phyloP scores from a whole-genome alignment of 2,113 vertebrate genomes.

The Meles meles region DNA sequence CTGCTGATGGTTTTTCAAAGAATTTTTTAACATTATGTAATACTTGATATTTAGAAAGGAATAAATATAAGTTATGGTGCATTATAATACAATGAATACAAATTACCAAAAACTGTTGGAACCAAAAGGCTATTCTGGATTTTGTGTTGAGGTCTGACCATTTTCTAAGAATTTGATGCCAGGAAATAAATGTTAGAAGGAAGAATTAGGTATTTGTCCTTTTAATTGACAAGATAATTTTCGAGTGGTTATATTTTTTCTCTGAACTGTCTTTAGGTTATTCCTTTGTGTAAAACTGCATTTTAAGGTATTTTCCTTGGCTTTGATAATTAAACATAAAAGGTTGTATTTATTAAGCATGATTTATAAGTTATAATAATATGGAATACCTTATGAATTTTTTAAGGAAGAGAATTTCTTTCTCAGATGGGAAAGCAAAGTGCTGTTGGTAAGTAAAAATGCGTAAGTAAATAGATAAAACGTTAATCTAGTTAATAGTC shows the following conservation, averaged over 20 bases:
- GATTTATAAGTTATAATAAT: conserved; percentile 46
- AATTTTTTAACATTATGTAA: background rate
- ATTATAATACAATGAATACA: background rate
- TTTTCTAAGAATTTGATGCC: conserved; percentile 35
- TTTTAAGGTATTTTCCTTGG: conserved; percentile 20
- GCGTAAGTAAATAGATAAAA: conserved; percentile 27
- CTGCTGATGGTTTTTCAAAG: background rate
- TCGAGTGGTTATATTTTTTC: background rate
- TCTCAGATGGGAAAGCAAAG: conserved; percentile 82
- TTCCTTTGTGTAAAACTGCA: conserved; percentile 20
- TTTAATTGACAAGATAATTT: conserved; percentile 39
- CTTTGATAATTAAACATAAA: conserved; percentile 25
- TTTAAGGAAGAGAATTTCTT: conserved; percentile 89
- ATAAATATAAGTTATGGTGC: background rate
- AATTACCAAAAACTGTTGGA: background rate
- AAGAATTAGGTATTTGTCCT: background rate
- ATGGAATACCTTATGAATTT: conserved; percentile 56
- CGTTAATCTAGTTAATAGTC: background rate
- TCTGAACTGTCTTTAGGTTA: conserved; percentile 14
- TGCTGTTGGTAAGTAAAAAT: conserved; percentile 89
- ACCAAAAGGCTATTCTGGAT: background rate
- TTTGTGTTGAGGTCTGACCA: background rate
- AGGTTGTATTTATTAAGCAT: conserved; percentile 6
- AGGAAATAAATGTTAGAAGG: background rate
- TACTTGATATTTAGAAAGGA: background rate